Percentiles rank a stretch among this genome's conserved stretches.
These are phyloP conservation scores for Gambusia affinis DNA, from an alignment of 2,113 vertebrate species.

Conservation along the genomic window DNA sequence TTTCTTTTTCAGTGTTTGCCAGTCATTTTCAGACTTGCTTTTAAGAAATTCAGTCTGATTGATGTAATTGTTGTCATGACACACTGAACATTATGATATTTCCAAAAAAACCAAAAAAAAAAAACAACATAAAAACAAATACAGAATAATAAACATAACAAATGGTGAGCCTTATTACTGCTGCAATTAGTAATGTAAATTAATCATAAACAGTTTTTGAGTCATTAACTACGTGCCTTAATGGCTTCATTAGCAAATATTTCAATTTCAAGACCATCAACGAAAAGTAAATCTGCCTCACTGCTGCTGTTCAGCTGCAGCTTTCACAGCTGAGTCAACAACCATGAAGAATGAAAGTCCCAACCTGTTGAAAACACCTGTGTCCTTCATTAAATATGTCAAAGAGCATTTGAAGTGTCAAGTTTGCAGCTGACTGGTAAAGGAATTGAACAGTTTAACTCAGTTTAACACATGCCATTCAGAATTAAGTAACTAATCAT, in stretches of 20 bases:
- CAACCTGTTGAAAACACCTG: not conserved
- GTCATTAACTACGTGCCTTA: constrained; percentile 1
- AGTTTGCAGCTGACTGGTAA: not conserved
- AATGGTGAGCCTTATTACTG: not conserved
- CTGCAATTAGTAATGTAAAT: not conserved
- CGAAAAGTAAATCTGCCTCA: not conserved
- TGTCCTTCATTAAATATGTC: not conserved
- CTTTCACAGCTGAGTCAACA: not conserved
- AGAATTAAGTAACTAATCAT: constrained; percentile 14
- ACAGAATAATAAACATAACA: not conserved
- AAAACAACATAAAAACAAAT: not conserved
- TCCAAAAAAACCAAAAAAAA: not conserved
- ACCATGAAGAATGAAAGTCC: not conserved
- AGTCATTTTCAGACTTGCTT: not conserved
- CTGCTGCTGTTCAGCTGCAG: not conserved
- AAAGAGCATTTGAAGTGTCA: not conserved
- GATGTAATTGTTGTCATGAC: not conserved
- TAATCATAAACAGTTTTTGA: not conserved
- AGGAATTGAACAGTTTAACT: constrained; percentile 2
- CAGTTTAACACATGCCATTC: constrained; percentile 3
- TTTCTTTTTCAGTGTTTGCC: not conserved
- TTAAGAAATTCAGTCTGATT: not conserved
- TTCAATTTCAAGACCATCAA: not conserved
- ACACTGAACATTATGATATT: not conserved
- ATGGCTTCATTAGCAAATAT: constrained; percentile 6